A percentile compares a stretch with the other conserved stretches of the same genome.
phyloP scores from a whole-genome alignment of 2,113 vertebrate species.

The Anhinga rufa region DNA sequence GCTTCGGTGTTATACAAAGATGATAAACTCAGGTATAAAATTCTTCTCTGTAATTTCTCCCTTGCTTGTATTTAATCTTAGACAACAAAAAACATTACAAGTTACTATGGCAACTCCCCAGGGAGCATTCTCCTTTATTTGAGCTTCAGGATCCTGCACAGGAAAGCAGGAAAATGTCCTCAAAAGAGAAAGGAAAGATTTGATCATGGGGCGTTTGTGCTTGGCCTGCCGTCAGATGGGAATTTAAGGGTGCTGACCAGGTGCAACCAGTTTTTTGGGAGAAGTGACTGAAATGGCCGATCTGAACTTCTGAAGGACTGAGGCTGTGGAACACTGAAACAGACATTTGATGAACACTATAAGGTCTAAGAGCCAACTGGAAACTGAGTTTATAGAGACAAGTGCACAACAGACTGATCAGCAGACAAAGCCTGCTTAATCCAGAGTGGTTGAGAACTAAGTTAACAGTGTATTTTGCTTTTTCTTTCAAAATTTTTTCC shows the following conservation, averaged over 20 bases:
- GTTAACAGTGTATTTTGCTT: neutral
- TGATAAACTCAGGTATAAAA: conserved; percentile 5
- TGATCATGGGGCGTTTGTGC: neutral
- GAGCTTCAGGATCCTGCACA: neutral
- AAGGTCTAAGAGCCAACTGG: neutral
- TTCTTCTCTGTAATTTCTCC: neutral
- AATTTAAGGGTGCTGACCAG: neutral
- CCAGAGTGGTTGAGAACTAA: neutral
- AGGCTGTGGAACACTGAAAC: neutral
- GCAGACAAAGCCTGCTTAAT: neutral
- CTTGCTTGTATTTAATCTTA: neutral
- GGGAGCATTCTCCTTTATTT: neutral
- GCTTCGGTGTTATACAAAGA: neutral
- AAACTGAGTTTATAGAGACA: neutral
- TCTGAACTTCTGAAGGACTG: neutral
- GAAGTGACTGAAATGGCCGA: neutral
- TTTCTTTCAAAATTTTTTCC: neutral
- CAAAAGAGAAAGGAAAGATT: neutral
- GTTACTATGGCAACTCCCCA: conserved; percentile 37
- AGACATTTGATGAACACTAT: neutral
- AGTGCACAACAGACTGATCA: neutral
- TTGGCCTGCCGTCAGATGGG: neutral
- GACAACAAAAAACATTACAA: neutral
- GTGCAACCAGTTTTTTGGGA: neutral
- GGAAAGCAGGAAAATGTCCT: neutral